Evolutionary conservation across 2,113 vertebrate genomes (phyloP), one percentile per base, ranked within the genome.

Genomic region (Collichthys lucidus): DNA sequence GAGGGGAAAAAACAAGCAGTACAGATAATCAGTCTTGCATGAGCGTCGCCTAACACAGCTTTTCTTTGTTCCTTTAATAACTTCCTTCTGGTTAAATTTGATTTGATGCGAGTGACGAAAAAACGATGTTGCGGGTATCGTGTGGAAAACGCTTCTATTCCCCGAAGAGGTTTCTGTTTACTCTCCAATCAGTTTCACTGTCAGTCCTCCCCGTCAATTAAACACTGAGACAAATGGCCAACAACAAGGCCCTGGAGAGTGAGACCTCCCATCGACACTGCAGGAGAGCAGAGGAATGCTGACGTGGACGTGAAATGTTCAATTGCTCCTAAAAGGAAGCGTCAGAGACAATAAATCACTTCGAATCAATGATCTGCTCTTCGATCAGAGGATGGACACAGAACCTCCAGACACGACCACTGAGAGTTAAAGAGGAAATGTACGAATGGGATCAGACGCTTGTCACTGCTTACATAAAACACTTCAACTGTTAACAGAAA

Each of bases 141-240:
- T 74, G 29, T 19, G 56, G 47, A 40, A 69, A 85, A 76, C 11
- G 12, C 42, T 62, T 55, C 56, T 20, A 42, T 70, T 66, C 75
- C 60, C 75, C 72, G 49, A 67, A 65, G 80, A 70, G 83, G 55
- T 47, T 64, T 86, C 29, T 60, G 65, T 88, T 87, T 70, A 26
- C 76, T 40, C 60, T 62, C 63, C 46, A 57, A 49, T 83, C 55
- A 69, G 49, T 74, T 67, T 73, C 66, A 31, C 73, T 5, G 66
- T 77, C 71, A 47, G 4, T 11, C 49, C 70, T 61, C 19, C 11
- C 26, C 10, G 81, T 85, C 74, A 72, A 10, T 77, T 83, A 74
- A n/a, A 42, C 65, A 59, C 14, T 24, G 20, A 78, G 50, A 85
- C 74, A 63, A 87, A 83, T 60, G 62, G 73, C 11, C 15, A 44